Evolutionary conservation across 2,888 invertebrate species (phyloP).

Genomic region (Cryptocephalus moraei): DNA sequence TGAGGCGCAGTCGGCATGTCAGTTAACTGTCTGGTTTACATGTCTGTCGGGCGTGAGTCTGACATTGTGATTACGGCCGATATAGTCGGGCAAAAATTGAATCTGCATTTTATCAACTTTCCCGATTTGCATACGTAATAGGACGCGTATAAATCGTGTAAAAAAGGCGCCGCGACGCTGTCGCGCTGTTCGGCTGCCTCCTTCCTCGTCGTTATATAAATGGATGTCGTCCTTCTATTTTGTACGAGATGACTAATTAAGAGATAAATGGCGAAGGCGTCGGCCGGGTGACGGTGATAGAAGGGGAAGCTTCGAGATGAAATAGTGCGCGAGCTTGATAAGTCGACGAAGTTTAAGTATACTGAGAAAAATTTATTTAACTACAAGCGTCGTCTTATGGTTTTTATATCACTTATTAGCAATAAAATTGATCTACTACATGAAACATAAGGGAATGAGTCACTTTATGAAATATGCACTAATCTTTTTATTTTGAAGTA

Average conservation of each 20-base stretch:
- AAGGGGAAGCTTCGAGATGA: no score
- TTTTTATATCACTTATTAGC: no score
- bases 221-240: background rate
- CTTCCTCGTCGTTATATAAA: background rate
- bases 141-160: background rate
- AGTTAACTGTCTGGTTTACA: constrained; percentile 46
- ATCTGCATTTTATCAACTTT: constrained; percentile 35
- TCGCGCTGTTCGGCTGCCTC: background rate
- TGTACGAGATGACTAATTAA: background rate
- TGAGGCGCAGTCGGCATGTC: constrained; percentile 43
- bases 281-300: no score
- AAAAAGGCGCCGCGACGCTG: background rate
- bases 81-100: constrained; percentile 32
- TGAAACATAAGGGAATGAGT: no score
- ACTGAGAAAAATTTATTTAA: no score
- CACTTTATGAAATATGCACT: no score
- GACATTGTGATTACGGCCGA: constrained; percentile 31
- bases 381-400: no score
- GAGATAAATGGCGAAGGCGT: background rate
- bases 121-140: constrained; percentile 29
- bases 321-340: no score
- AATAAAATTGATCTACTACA: no score
- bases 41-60: constrained; percentile 30
- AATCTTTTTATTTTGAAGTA: no score
- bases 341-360: no score